phyloP scores from a whole-genome alignment of 2,113 vertebrate species.

The Chamaea fasciata region DNA sequence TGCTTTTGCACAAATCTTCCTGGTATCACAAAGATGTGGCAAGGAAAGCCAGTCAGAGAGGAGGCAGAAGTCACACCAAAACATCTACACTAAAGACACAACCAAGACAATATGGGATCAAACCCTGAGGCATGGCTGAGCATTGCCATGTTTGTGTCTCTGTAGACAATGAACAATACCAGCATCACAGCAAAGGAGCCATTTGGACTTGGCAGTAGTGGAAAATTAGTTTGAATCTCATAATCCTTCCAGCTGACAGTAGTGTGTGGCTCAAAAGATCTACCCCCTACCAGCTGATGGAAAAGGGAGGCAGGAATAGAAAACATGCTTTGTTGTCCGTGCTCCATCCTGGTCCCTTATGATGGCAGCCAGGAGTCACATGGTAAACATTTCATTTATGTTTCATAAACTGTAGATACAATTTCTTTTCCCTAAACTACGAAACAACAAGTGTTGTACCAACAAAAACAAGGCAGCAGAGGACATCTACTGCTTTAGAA shows the following conservation, averaged over 20 bases:
- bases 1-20: neutral
- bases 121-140: neutral
- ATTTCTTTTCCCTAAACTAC: neutral
- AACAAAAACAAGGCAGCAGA: neutral
- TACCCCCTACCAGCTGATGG: neutral
- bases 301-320: neutral
- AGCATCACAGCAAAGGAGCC: neutral
- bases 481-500: neutral
- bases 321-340: rapidly evolving
- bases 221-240: neutral
- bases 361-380: neutral
- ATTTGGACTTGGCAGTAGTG: neutral
- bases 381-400: neutral
- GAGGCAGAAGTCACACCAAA: neutral
- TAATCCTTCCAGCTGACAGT: neutral
- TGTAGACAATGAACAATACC: neutral
- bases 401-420: neutral
- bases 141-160: neutral
- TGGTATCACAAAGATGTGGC: neutral
- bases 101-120: neutral
- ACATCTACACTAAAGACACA: neutral
- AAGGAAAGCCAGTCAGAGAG: neutral
- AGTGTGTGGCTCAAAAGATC: neutral
- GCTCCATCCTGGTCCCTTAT: neutral
- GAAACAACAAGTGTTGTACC: neutral